A percentile compares a stretch with the other conserved stretches of the same genome.
These are phyloP conservation scores for Macrophya annulata DNA, from an alignment of 2,888 invertebrate genomes.

Conservation along the genomic window DNA sequence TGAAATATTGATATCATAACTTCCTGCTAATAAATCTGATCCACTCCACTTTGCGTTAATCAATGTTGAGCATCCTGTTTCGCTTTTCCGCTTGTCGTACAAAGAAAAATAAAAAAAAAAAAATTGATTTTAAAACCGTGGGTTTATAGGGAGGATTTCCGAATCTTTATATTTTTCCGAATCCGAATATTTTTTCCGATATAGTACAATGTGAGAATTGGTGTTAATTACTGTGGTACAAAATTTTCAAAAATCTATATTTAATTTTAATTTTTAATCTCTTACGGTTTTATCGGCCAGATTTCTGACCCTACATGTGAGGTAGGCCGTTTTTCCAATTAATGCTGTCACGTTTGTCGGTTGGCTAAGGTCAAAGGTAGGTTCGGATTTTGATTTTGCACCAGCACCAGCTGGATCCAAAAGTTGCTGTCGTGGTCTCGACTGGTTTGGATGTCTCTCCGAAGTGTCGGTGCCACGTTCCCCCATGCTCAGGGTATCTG, in stretches of 20 bases:
- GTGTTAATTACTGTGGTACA: background rate
- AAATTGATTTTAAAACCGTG: background rate
- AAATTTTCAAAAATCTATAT: background rate
- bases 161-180: background rate
- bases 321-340: slow-evolving; percentile 77
- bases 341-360: slow-evolving; percentile 77
- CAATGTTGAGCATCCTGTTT: background rate
- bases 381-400: slow-evolving; percentile 74
- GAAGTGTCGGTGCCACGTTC: slow-evolving; percentile 73
- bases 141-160: background rate
- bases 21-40: background rate
- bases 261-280: background rate
- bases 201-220: background rate
- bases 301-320: slow-evolving; percentile 77
- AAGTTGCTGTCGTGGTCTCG: slow-evolving; percentile 76
- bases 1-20: slow-evolving; percentile 15
- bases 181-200: background rate
- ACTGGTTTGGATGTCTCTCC: slow-evolving; percentile 73
- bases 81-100: background rate
- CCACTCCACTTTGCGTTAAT: background rate
- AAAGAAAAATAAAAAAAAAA: background rate
- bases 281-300: slow-evolving; percentile 77
- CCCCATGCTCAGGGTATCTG: slow-evolving; percentile 77
- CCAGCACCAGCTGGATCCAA: slow-evolving; percentile 70
- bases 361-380: slow-evolving; percentile 75